A percentile compares a stretch with the other conserved stretches of the same genome.
These are phyloP conservation scores for Sebastes minor DNA, from an alignment of 2,797 vertebrate genomes.

Conservation along the genomic window DNA sequence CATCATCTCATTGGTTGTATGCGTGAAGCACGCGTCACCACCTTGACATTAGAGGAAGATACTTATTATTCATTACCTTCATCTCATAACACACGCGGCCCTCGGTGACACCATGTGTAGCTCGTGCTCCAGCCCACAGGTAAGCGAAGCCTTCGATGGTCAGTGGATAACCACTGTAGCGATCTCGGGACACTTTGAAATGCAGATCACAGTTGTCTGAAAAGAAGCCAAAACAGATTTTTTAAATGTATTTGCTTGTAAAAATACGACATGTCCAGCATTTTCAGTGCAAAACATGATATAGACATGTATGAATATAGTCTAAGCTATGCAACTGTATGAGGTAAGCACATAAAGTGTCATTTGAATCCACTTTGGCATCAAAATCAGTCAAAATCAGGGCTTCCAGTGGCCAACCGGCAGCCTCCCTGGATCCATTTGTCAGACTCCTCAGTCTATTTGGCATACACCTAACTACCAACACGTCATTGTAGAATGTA, in stretches of 20 bases:
- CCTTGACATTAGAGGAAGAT: background rate
- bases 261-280: background rate
- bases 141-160: conserved; percentile 96
- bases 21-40: background rate
- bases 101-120: conserved; percentile 87
- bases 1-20: background rate
- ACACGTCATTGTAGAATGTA: background rate
- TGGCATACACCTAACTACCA: background rate
- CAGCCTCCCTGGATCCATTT: background rate
- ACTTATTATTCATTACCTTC: conserved; percentile 81
- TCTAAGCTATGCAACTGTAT: background rate
- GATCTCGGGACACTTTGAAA: conserved; percentile 93
- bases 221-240: background rate
- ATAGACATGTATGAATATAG: background rate
- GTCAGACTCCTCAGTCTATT: background rate
- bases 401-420: background rate
- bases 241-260: background rate
- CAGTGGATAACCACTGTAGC: conserved; percentile 92
- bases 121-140: conserved; percentile 93
- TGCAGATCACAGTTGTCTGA: conserved; percentile 95
- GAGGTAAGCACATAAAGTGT: background rate
- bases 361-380: background rate
- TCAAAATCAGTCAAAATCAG: background rate
- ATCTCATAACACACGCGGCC: conserved; percentile 93
- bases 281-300: background rate